Evolutionary conservation across 1,140 invertebrate species (phyloP).

Genomic region (Muscidifurax raptorellus): DNA sequence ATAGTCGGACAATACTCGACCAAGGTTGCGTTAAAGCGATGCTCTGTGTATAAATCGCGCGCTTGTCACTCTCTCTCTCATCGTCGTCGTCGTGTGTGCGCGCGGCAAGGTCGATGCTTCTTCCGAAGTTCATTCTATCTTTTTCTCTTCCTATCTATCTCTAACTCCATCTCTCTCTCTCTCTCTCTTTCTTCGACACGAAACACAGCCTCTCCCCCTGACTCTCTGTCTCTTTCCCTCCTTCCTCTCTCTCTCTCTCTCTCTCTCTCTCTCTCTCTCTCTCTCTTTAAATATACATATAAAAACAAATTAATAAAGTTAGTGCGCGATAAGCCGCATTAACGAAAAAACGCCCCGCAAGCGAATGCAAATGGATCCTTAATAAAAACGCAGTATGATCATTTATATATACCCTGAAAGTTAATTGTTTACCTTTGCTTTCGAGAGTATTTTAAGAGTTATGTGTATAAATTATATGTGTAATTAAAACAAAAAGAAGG

Average conservation of each 20-base stretch:
- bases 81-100: not conserved
- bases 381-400: slow-evolving; percentile 58
- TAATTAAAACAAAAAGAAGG: slow-evolving; percentile 62
- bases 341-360: slow-evolving; percentile 53
- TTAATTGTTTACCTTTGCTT: slow-evolving; percentile 68
- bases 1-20: slow-evolving; percentile 27
- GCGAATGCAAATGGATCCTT: slow-evolving; percentile 47
- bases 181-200: slow-evolving; percentile 19
- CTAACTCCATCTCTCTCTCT: not conserved
- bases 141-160: slow-evolving; percentile 15
- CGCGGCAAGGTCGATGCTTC: slow-evolving; percentile 34
- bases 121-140: slow-evolving; percentile 36
- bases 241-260: not conserved
- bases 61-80: slow-evolving; percentile 12
- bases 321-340: slow-evolving; percentile 31
- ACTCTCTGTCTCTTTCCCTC: not conserved
- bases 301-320: slow-evolving; percentile 31
- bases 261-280: not conserved
- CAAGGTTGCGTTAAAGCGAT: slow-evolving; percentile 31
- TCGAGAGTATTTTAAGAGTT: slow-evolving; percentile 66
- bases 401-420: slow-evolving; percentile 65
- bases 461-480: slow-evolving; percentile 70
- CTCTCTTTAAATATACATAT: slow-evolving; percentile 41
- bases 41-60: not conserved
- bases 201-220: not conserved